Percentiles rank a stretch among this genome's conserved stretches.
phyloP scores from a whole-genome alignment of 2,113 vertebrate genomes.

The Podarcis muralis region DNA sequence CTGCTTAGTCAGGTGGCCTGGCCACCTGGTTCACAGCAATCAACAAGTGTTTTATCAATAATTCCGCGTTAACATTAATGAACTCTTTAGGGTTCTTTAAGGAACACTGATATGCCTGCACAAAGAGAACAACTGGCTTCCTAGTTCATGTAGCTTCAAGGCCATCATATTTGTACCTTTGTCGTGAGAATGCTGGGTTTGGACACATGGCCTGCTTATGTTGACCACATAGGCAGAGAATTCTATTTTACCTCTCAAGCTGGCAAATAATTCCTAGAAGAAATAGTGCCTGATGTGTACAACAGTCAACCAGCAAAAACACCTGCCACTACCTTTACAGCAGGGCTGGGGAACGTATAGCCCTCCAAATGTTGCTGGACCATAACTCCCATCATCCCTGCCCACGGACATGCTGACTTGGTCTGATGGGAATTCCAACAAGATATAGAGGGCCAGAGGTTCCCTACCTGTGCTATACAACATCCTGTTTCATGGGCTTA shows the following conservation, averaged over 20 bases:
- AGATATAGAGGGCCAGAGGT: too few species aligned
- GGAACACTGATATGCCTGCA: neutral
- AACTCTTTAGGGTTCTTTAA: neutral
- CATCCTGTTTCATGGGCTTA: neutral
- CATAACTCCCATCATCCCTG: too few species aligned
- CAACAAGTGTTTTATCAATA: too few species aligned
- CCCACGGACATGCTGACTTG: too few species aligned
- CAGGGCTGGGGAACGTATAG: neutral
- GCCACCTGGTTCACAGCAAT: too few species aligned
- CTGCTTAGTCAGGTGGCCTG: too few species aligned
- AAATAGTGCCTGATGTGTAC: neutral
- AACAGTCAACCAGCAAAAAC: neutral
- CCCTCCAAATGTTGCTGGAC: too few species aligned
- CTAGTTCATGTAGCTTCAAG: neutral
- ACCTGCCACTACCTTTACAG: neutral
- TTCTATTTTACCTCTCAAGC: neutral
- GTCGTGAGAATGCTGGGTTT: neutral
- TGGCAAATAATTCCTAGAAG: neutral
- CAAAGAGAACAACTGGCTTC: neutral
- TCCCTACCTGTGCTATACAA: too few species aligned
- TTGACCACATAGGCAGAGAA: neutral
- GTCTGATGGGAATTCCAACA: too few species aligned
- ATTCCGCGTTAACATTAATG: neutral
- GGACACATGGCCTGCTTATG: neutral
- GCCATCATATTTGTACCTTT: neutral